Evolutionary conservation across 1,140 invertebrate species (phyloP).

Genomic region (Dendrolimus kikuchii): DNA sequence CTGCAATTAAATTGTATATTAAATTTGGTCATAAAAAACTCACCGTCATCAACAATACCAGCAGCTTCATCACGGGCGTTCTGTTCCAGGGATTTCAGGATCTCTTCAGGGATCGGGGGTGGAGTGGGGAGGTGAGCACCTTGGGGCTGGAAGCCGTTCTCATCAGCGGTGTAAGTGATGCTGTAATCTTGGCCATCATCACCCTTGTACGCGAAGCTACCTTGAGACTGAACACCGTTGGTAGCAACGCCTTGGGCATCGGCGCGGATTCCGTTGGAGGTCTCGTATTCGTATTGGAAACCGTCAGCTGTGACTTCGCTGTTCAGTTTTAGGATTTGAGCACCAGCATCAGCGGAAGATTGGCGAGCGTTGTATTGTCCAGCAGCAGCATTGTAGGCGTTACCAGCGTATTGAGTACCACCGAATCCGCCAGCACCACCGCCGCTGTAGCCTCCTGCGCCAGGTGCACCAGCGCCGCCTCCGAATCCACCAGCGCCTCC

Average conservation of each 20-base stretch:
- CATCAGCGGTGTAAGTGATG: slow-evolving; percentile 85
- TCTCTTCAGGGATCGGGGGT: slow-evolving; percentile 79
- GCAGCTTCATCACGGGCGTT: slow-evolving; percentile 63
- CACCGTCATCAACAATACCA: slow-evolving; percentile 63
- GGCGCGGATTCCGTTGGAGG: slow-evolving; percentile 61
- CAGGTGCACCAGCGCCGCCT: slow-evolving; percentile 14
- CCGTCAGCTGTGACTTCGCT: slow-evolving; percentile 60
- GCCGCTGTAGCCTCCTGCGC: slow-evolving; percentile 24
- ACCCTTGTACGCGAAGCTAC: slow-evolving; percentile 64
- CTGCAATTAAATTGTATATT: not conserved
- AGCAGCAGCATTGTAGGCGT: slow-evolving; percentile 16
- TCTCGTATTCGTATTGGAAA: slow-evolving; percentile 63
- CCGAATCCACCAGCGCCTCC: slow-evolving; percentile 28
- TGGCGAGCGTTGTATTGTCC: slow-evolving; percentile 9
- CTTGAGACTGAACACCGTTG: slow-evolving; percentile 55
- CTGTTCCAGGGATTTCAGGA: slow-evolving; percentile 62
- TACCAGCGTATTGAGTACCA: slow-evolving; percentile 23
- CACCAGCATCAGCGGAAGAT: slow-evolving; percentile 42
- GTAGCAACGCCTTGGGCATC: slow-evolving; percentile 56
- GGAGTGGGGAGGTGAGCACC: slow-evolving; percentile 86
- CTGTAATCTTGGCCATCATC: slow-evolving; percentile 82
- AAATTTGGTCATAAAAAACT: slow-evolving; percentile 18
- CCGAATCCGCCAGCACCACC: slow-evolving; percentile 17
- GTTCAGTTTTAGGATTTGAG: slow-evolving; percentile 56
- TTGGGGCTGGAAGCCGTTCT: slow-evolving; percentile 82